Percentiles rank a stretch among this genome's conserved stretches.
These are phyloP conservation scores for Rhamnusium bicolor DNA, from an alignment of 2,888 invertebrate species.

Conservation along the genomic window DNA sequence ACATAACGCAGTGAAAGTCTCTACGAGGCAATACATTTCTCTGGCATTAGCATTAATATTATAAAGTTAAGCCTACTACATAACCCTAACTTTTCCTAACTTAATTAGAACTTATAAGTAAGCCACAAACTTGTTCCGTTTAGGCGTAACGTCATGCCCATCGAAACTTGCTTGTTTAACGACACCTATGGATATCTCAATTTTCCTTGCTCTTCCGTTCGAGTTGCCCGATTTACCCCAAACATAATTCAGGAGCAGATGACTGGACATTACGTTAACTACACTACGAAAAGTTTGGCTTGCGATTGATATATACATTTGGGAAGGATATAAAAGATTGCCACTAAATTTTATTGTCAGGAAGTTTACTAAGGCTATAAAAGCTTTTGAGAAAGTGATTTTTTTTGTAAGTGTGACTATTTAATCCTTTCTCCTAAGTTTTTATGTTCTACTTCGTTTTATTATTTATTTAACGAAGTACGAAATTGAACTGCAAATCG, in stretches of 20 bases:
- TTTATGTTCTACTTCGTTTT: background rate
- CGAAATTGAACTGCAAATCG: background rate
- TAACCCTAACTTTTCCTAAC: constrained; percentile 41
- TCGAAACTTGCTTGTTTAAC: constrained; percentile 43
- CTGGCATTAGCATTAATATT: constrained; percentile 38
- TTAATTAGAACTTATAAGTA: constrained; percentile 47
- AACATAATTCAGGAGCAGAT: constrained; percentile 2
- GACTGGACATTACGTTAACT: constrained; percentile 26
- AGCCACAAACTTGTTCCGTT: constrained; percentile 43
- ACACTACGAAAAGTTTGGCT: constrained; percentile 10
- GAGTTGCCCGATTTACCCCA: constrained; percentile 1
- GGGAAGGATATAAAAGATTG: background rate
- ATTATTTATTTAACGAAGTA: background rate
- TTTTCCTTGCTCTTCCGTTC: background rate
- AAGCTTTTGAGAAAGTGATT: background rate
- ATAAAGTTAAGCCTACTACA: constrained; percentile 39
- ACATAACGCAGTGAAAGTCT: constrained; percentile 35
- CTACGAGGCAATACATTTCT: constrained; percentile 27
- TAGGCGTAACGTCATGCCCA: constrained; percentile 29
- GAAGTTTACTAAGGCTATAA: background rate
- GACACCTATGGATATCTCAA: constrained; percentile 38
- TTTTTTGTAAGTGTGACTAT: background rate
- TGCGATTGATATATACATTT: constrained; percentile 6
- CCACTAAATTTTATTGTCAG: background rate
- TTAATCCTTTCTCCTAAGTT: background rate